Base-by-base conservation (phyloP, 2,797 vertebrate genomes). In the Babyrousa celebensis region DNA sequence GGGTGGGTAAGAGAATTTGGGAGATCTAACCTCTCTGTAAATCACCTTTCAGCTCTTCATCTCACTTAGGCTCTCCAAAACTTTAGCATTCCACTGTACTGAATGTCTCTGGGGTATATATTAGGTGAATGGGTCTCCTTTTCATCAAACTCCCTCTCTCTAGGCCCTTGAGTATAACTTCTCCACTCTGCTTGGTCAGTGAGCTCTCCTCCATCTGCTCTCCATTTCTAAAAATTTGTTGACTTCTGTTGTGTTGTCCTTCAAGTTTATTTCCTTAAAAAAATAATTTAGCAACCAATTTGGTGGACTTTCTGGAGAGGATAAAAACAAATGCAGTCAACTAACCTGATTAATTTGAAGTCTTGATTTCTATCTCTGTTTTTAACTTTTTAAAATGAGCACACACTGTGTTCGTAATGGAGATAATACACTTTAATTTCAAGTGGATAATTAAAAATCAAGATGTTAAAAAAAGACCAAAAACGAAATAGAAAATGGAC, bases 361-460 rank as follows among this genome's bases (percentile, higher is more conserved):
- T 15, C 18, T 78, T 23, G 21, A 43, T 67, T 75, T 23, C 12
- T 56, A 21, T 68, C 58, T 86, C 90, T 89, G 52, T 36, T 75
- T 91, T 56, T 52, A 85, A n/a, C 52, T 54, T 86, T 72, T 85
- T 20, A 5, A 80, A 86, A 62, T 72, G 58, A 94, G 63, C 29
- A 56, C 16, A 29, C n/a, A 43, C 21, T 70, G 36, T 63, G 18
- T 56, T 94, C 94, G 74, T 84, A 80, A 36, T 12, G 4, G 32
- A 20, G 43, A 56, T 88, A 63, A 85, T 43, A 89, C 6, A 29
- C 29, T 60, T 82, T 12, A 54, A 36, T 63, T 79, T 85, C 20
- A 86, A 89, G 62, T 40, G 29, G 20, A 16, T 78, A 87, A 84
- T 87, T 80, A 85, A 75, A 80, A 40, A 77, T 63, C 48, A n/a